Evolutionary conservation across 2,113 vertebrate species (phyloP).

Genomic region (Catharus minimus): DNA sequence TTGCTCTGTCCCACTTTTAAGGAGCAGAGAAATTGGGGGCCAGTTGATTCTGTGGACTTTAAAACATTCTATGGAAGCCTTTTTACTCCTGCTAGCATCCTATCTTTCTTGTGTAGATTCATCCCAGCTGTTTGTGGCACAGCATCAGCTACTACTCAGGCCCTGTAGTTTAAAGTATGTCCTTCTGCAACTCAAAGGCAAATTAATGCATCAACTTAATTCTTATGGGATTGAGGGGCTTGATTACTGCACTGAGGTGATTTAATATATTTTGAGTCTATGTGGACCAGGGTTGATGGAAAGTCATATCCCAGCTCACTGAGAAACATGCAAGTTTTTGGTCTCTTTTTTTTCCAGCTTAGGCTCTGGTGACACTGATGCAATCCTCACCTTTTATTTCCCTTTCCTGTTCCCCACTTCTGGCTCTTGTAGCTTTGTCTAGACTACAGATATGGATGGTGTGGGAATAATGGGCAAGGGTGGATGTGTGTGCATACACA

Average conservation of each 20-base stretch:
- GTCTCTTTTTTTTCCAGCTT: not conserved
- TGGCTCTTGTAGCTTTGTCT: slow-evolving; percentile 8
- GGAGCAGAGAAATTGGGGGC: not conserved
- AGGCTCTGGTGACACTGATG: slow-evolving; percentile 46
- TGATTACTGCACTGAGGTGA: slow-evolving; percentile 47
- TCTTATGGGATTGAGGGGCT: not conserved
- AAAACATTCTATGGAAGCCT: not conserved
- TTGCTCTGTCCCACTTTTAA: not conserved
- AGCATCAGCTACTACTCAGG: not conserved
- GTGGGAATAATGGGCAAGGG: not conserved
- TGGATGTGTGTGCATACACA: not conserved
- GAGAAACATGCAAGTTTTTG: not conserved
- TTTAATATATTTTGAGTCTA: slow-evolving; percentile 36
- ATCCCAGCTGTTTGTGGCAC: slow-evolving; percentile 26
- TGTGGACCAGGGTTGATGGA: slow-evolving; percentile 27
- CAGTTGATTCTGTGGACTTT: not conserved
- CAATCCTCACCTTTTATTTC: slow-evolving; percentile 46
- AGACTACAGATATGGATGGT: slow-evolving; percentile 11
- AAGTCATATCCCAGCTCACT: slow-evolving; percentile 13
- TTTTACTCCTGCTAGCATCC: slow-evolving; percentile 6
- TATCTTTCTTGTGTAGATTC: not conserved
- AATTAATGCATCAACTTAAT: not conserved
- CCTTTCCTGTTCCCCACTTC: slow-evolving; percentile 32
- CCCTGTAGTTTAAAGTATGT: not conserved
- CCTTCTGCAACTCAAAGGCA: slow-evolving; percentile 21